These are phyloP conservation scores for Drosophila rhopaloa DNA, from an alignment of 1,140 invertebrate species.

Conservation along the genomic window DNA sequence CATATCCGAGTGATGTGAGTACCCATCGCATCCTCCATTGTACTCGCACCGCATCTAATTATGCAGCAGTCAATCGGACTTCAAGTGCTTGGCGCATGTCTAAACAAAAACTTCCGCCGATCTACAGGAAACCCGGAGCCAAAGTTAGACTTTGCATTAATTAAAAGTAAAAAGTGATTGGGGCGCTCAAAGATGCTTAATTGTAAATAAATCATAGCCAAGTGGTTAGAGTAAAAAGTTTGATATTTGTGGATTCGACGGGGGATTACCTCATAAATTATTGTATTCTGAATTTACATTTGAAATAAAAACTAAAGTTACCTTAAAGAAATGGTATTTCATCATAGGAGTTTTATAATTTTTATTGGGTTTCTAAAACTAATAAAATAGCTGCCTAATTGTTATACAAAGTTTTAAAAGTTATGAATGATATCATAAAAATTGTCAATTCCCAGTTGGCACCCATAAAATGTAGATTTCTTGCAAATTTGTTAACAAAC, in stretches of 20 bases:
- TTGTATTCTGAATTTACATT: too few relatives aligned
- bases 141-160: slow-evolving; percentile 62
- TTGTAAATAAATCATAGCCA: slow-evolving; percentile 68
- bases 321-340: neutral
- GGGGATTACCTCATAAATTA: neutral
- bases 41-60: slow-evolving; percentile 66
- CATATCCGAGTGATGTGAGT: slow-evolving; percentile 41
- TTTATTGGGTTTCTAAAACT: too few relatives aligned
- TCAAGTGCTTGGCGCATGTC: slow-evolving; percentile 66
- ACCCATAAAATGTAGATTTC: neutral
- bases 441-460: too few relatives aligned
- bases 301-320: too few relatives aligned
- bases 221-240: slow-evolving; percentile 2
- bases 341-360: neutral
- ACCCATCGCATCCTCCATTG: slow-evolving; percentile 28
- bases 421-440: too few relatives aligned
- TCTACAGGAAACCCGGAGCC: slow-evolving; percentile 67
- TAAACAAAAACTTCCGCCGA: slow-evolving; percentile 70
- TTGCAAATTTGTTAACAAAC: neutral
- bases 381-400: too few relatives aligned
- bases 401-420: too few relatives aligned
- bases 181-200: slow-evolving; percentile 60
- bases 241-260: neutral
- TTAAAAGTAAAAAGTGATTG: slow-evolving; percentile 69
- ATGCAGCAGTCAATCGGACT: slow-evolving; percentile 50